phyloP scores from a whole-genome alignment of 2,888 invertebrate species.

The Nymphalis polychloros region DNA sequence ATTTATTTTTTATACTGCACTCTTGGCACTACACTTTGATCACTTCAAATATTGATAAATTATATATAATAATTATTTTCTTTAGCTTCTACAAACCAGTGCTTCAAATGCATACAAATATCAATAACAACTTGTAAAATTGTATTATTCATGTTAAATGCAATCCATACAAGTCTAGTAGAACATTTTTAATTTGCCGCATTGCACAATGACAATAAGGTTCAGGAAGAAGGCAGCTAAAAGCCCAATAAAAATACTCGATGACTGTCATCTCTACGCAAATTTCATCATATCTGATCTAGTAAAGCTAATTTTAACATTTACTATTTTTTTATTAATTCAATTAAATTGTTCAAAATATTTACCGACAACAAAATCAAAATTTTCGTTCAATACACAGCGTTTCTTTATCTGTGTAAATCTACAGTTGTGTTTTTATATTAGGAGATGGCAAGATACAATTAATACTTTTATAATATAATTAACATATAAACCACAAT shows the following conservation, averaged over 20 bases:
- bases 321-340: no score
- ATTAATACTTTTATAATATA: constrained; percentile 29
- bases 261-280: no score
- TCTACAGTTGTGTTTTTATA: background rate
- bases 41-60: background rate
- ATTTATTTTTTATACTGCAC: constrained; percentile 6
- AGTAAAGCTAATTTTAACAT: no score
- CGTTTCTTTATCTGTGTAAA: background rate
- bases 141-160: constrained; percentile 7
- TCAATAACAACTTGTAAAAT: background rate
- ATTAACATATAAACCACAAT: constrained; percentile 22
- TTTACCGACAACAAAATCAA: background rate
- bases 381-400: background rate
- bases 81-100: constrained; percentile 6
- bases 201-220: background rate
- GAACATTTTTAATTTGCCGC: background rate
- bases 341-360: no score
- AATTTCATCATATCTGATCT: no score
- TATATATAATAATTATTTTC: constrained; percentile 1
- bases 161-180: background rate
- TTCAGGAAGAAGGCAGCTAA: no score
- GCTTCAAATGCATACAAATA: constrained; percentile 9
- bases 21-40: constrained; percentile 25
- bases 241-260: no score
- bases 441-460: constrained; percentile 31